Conservation (phyloP, 2,888 invertebrate species). For the Hyposoter didymator region DNA sequence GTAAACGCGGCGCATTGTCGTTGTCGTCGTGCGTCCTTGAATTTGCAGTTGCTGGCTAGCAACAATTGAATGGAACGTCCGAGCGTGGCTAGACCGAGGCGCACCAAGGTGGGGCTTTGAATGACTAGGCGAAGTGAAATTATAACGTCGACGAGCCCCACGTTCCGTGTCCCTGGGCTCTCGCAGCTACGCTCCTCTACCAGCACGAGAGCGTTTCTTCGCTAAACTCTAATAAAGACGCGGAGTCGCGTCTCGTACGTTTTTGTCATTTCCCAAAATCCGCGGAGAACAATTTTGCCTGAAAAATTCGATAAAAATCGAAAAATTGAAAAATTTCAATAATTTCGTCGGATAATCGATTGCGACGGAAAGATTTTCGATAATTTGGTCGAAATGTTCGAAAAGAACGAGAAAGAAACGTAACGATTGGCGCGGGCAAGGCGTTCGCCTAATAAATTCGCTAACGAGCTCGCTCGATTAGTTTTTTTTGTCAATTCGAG, state of each 20-base stretch:
- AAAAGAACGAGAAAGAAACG: not conserved
- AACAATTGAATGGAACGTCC: slow-evolving; percentile 78
- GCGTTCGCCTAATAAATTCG: not conserved
- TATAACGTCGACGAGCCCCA: slow-evolving; percentile 66
- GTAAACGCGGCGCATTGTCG: slow-evolving; percentile 71
- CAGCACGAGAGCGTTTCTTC: not conserved
- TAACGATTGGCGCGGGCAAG: not conserved
- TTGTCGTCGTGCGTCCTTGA: slow-evolving; percentile 54
- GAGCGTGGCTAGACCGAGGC: slow-evolving; percentile 64
- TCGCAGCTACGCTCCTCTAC: not conserved
- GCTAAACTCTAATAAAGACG: not conserved
- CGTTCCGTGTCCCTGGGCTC: slow-evolving; percentile 39
- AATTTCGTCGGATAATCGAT: too few species aligned
- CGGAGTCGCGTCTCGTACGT: too few species aligned
- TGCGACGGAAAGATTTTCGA: too few species aligned
- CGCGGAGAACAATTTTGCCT: too few species aligned
- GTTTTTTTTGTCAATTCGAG: not conserved
- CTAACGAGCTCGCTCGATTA: not conserved
- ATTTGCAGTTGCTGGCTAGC: slow-evolving; percentile 71
- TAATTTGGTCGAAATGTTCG: not conserved
- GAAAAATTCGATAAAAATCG: too few species aligned
- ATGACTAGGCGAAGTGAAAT: slow-evolving; percentile 69
- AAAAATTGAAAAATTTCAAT: too few species aligned
- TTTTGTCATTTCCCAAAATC: too few species aligned
- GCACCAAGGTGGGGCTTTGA: slow-evolving; percentile 65